phyloP scores from a whole-genome alignment of 1,140 invertebrate species.

The Zophobas atratus region DNA sequence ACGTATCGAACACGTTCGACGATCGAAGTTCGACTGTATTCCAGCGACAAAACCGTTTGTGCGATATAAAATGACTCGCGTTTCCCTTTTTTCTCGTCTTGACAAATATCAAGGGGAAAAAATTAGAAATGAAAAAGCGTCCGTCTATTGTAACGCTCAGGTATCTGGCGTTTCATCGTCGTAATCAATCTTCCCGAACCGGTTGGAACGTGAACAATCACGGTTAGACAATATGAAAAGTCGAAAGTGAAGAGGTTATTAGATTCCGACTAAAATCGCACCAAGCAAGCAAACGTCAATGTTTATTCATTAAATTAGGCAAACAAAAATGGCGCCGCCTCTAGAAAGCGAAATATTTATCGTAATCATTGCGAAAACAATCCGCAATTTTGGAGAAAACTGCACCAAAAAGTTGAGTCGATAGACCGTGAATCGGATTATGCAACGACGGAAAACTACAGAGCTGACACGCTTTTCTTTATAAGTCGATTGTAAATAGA shows the following conservation, averaged over 20 bases:
- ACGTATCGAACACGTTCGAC: not conserved
- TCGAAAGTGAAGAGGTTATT: not conserved
- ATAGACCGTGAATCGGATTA: slow-evolving; percentile 36
- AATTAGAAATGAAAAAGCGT: slow-evolving; percentile 5
- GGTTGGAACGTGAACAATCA: not conserved
- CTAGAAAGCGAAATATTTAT: slow-evolving; percentile 19
- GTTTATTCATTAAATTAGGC: slow-evolving; percentile 1
- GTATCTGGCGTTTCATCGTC: not conserved
- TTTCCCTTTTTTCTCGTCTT: slow-evolving; percentile 1
- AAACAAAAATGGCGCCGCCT: slow-evolving; percentile 3
- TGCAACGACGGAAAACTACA: not conserved
- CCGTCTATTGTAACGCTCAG: too few relatives aligned
- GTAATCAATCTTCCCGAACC: slow-evolving; percentile 9
- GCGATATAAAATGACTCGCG: too few relatives aligned
- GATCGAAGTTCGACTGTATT: not conserved
- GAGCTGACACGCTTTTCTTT: too few relatives aligned
- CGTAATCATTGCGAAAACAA: slow-evolving; percentile 14
- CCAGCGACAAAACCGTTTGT: not conserved
- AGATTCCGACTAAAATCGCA: not conserved
- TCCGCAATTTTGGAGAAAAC: slow-evolving; percentile 22
- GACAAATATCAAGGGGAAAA: not conserved
- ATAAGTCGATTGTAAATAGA: too few relatives aligned
- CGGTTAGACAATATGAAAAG: slow-evolving; percentile 16
- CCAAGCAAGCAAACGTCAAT: not conserved
- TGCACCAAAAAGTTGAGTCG: slow-evolving; percentile 18